Evolutionary conservation across 2,888 invertebrate genomes (phyloP).

Genomic region (Deilephila porcellus): DNA sequence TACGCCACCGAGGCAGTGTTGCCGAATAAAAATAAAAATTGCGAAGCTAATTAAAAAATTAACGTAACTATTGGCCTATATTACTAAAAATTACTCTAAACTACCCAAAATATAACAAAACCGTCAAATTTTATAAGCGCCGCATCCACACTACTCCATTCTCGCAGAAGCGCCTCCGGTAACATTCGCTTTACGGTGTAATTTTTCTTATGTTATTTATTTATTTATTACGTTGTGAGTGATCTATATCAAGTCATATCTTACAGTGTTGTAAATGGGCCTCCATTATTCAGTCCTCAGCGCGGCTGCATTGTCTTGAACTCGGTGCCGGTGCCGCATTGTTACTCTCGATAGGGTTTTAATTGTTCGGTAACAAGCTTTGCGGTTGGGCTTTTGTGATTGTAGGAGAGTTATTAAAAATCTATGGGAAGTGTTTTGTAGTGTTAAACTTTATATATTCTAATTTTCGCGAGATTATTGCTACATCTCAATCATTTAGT

Average conservation of each 20-base stretch:
- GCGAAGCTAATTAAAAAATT: no score
- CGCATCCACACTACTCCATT: slow-evolving; percentile 60
- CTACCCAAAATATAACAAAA: not conserved
- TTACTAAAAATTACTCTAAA: not conserved
- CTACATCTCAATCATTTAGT: no score
- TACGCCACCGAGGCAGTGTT: no score
- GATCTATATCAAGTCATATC: slow-evolving; percentile 85
- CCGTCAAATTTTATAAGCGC: not conserved
- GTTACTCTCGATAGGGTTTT: slow-evolving; percentile 4
- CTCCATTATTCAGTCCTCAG: slow-evolving; percentile 66
- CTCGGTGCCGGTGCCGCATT: not conserved
- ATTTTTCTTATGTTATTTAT: slow-evolving; percentile 85
- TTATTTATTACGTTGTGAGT: slow-evolving; percentile 84
- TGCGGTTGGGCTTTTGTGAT: not conserved
- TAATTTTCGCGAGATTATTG: no score
- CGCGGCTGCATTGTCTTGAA: slow-evolving; percentile 28
- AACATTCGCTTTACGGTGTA: slow-evolving; percentile 84
- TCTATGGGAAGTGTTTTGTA: no score
- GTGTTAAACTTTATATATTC: no score
- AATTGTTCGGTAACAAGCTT: slow-evolving; percentile 25
- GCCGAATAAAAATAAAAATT: no score
- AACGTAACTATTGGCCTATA: no score
- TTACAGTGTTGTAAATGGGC: slow-evolving; percentile 84
- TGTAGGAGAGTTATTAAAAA: not conserved
- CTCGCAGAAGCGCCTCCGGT: slow-evolving; percentile 75